Base-by-base conservation (phyloP, 2,113 vertebrate genomes). In the Australoheros scitulus region DNA sequence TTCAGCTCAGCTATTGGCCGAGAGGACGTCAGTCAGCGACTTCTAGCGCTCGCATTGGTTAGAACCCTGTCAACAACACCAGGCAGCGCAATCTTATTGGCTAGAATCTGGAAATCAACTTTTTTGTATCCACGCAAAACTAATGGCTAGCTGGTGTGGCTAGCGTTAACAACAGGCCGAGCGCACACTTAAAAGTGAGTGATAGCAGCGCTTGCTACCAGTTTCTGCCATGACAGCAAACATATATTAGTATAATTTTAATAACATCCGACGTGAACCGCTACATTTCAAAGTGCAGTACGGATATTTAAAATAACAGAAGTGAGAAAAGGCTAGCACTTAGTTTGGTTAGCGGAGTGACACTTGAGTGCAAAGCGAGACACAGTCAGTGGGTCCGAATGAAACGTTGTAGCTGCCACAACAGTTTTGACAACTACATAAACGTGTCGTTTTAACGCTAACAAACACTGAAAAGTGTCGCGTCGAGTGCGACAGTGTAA, bases 161-260 rank as follows among this genome's bases (percentile, higher is more conserved):
- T 94, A 93, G 70, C 91, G 47, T 91, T 90, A 88, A 90, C 88
- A 88, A 88, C 93, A 93, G 93, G 93, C 95, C 93, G 83, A 86
- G 77, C 34, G 84, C 83, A 70, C 83, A 47, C 55, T 78, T 61
- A 74, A 74, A 83, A 77, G 22, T n/a, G 7, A 83, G 80, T 82
- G 80, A 86, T 88, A 90, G 89, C 86, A 86, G 60, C 52, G 63
- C 52, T 55, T 58, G 78, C 47, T 63, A 77, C 22, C 76, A 34
- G 5, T 14, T 76, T 76, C 10, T 11, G n/a, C 29, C 22, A 34
- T 81, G 81, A 78, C 88, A 88, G 80, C 72, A 64, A 77, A 80
- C 80, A 36, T 38, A 63, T 55, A 13, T 7, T 3, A 55, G 43
- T 60, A 32, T 11, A 10, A 3, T 10, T 61, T 29, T n/a, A 26